Base-by-base conservation (phyloP, 2,888 invertebrate species). In the Tetheella fluctuosa region DNA sequence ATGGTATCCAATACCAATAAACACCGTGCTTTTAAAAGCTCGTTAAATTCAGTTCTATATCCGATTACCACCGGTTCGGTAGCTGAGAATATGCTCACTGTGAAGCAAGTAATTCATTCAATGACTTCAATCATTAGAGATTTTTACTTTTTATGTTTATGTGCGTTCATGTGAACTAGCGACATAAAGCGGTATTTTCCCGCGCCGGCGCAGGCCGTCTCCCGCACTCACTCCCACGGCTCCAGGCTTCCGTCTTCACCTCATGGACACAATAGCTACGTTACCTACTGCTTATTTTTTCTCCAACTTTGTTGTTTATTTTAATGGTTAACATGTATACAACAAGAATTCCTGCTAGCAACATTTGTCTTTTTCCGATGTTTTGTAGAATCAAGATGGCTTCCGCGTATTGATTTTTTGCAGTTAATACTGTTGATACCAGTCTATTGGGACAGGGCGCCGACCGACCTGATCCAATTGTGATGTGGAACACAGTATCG, bases 201-300 rank as follows among this genome's bases (percentile, higher is more conserved):
- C 90, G 90, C 86, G 86, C 62, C 73, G 60, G 77, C 68, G 77
- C 85, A 82, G 84, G 85, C 83, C 81, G 81, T 67, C 63, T 79
- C 80, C 80, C 76, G 81, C 76, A 77, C 77, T 72, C 70, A 73
- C 84, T 90, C 91, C 88, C 92, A 91, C 91, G 90, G 74, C 76
- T 76, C 77, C 72, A 76, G 81, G 83, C 88, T 88, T 86, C 89
- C 87, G 86, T 83, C 86, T 85, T 80, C 82, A 78, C 80, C 78
- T 83, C 80, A 77, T 77, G 85, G 81, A 81, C 83, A 77, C 90
- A 91, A 91, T 90, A 81, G 88, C 83, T 77, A 82, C 82, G 77
- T 85, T 87, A 85, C 85, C 83, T 87, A 85, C 85, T 83, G 83
- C 80, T 77, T 73, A 80, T 86, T 91, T 92, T 91, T 89, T 88